Evolutionary conservation across 2,113 vertebrate species (phyloP).

Genomic region (Erpornis zantholeuca): DNA sequence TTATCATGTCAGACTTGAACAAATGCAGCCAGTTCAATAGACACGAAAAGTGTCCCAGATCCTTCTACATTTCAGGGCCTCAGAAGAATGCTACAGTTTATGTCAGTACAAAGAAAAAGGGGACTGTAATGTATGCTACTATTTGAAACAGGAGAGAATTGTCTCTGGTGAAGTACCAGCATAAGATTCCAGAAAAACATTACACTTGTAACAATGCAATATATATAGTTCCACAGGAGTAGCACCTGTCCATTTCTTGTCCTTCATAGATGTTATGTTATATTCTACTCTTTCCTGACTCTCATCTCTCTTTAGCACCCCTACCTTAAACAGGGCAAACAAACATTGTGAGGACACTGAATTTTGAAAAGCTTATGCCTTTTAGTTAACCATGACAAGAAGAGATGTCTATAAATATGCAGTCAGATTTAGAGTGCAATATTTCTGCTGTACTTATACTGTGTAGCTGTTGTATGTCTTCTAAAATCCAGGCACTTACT

Average conservation of each 20-base stretch:
- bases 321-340: neutral
- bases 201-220: neutral
- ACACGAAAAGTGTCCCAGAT: neutral
- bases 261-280: neutral
- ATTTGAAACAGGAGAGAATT: neutral
- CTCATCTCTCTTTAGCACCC: neutral
- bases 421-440: neutral
- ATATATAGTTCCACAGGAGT: neutral
- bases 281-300: neutral
- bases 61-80: neutral
- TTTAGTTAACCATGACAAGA: neutral
- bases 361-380: neutral
- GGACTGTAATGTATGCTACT: neutral
- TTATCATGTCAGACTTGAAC: neutral
- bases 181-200: neutral
- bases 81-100: neutral
- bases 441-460: neutral
- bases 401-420: neutral
- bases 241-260: neutral
- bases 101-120: neutral
- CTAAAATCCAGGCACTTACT: neutral
- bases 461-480: neutral
- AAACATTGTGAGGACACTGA: neutral
- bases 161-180: neutral
- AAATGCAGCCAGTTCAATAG: slow-evolving; percentile 7